Conservation (phyloP, 2,797 vertebrate species). For the Percopsis omiscomaycus region DNA sequence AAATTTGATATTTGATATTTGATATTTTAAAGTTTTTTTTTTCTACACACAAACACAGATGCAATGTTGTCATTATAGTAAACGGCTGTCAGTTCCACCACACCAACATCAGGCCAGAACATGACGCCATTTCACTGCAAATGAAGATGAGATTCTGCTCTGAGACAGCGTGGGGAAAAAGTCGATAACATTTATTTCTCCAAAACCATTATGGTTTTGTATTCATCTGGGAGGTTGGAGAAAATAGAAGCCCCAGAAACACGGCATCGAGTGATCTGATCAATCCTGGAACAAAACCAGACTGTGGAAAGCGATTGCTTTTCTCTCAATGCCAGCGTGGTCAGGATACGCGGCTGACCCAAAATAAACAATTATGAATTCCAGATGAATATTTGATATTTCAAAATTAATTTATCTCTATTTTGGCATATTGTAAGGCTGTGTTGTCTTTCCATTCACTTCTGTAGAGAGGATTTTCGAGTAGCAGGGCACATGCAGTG, state of each 20-base stretch:
- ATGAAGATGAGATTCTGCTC: slow-evolving; percentile 19
- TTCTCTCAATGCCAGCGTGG: slow-evolving; percentile 45
- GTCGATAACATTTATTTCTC: slow-evolving; percentile 71
- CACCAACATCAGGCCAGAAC: slow-evolving; percentile 43
- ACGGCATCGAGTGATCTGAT: slow-evolving; percentile 68
- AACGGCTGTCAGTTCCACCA: slow-evolving; percentile 23
- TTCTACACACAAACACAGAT: slow-evolving; percentile 42
- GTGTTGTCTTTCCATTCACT: slow-evolving; percentile 37
- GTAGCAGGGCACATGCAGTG: slow-evolving; percentile 42
- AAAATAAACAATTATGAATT: slow-evolving; percentile 55
- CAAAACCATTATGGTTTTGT: slow-evolving; percentile 69
- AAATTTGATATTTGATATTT: too few relatives aligned
- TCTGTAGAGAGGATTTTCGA: slow-evolving; percentile 33
- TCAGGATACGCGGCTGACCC: slow-evolving; percentile 34
- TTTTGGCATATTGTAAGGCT: slow-evolving; percentile 44
- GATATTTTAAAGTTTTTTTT: slow-evolving; percentile 25
- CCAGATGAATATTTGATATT: slow-evolving; percentile 22
- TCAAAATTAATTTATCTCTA: slow-evolving; percentile 40
- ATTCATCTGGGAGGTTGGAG: slow-evolving; percentile 50
- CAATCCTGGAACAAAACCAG: slow-evolving; percentile 59
- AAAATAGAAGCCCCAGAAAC: slow-evolving; percentile 63
- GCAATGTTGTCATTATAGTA: slow-evolving; percentile 47
- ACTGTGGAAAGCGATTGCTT: slow-evolving; percentile 62
- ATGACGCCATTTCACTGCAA: slow-evolving; percentile 11
- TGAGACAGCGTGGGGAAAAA: slow-evolving; percentile 4